A percentile compares a stretch with the other conserved stretches of the same genome.
phyloP scores from a whole-genome alignment of 2,113 vertebrate species.

The Cranoglanis bouderius region DNA sequence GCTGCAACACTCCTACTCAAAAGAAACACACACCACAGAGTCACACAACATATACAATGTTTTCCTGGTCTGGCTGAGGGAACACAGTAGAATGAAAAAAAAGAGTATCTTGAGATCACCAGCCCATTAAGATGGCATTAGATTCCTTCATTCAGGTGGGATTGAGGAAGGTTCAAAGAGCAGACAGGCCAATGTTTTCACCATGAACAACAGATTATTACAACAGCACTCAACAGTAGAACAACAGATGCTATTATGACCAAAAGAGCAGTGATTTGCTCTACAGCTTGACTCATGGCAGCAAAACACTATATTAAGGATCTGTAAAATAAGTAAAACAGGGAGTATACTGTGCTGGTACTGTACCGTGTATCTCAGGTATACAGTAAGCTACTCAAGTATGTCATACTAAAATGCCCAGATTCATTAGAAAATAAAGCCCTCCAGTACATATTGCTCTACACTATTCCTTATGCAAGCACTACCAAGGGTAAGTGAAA shows the following conservation, averaged over 20 bases:
- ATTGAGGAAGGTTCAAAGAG: slow-evolving; percentile 1
- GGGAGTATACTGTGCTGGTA: background rate
- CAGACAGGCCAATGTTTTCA: slow-evolving; percentile 3
- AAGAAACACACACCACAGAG: slow-evolving; percentile 37
- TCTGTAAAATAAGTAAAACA: background rate
- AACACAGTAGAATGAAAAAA: background rate
- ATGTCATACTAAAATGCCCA: background rate
- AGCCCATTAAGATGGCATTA: slow-evolving; percentile 4
- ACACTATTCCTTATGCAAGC: background rate
- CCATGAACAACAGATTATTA: background rate
- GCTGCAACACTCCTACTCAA: slow-evolving; percentile 89
- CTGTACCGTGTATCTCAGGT: background rate
- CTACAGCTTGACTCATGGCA: slow-evolving; percentile 11
- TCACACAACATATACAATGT: background rate
- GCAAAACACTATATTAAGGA: background rate
- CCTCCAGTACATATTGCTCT: background rate
- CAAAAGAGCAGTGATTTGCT: background rate
- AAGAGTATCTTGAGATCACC: background rate
- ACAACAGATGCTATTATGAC: slow-evolving; percentile 2
- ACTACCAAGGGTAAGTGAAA: background rate
- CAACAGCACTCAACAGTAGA: too few relatives aligned
- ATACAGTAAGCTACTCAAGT: background rate
- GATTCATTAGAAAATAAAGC: slow-evolving; percentile 12
- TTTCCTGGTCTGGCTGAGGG: background rate
- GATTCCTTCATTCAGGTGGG: background rate